Evolutionary conservation across 2,797 vertebrate species (phyloP).

Genomic region (Orientallactaga sibirica): DNA sequence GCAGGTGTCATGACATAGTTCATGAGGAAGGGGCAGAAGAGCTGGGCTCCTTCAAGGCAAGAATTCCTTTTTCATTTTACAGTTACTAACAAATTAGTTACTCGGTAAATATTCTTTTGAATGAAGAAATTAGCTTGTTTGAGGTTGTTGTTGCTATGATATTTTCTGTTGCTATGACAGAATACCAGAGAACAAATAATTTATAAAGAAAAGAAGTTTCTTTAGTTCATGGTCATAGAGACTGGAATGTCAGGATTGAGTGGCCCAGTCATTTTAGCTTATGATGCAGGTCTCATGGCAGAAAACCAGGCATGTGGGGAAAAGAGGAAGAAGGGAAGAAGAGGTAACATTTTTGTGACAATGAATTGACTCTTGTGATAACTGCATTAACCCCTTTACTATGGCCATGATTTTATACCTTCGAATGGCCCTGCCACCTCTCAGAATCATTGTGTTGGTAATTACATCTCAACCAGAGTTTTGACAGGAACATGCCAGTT

Average conservation of each 20-base stretch:
- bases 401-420: too few species aligned
- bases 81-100: not conserved
- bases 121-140: not conserved
- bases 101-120: not conserved
- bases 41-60: accelerated
- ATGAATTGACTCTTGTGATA: not conserved
- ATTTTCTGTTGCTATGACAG: not conserved
- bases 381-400: not conserved
- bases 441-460: not conserved
- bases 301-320: not conserved
- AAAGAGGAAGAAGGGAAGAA: too few species aligned
- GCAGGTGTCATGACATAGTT: not conserved
- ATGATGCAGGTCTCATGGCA: not conserved
- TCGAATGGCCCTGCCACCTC: too few species aligned
- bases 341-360: too few species aligned
- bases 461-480: not conserved
- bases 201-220: not conserved
- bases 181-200: not conserved
- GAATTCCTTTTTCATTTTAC: not conserved
- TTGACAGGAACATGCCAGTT: not conserved
- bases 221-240: not conserved
- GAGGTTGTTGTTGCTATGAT: not conserved
- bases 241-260: not conserved
- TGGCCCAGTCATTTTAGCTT: not conserved
- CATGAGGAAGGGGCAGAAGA: not conserved